These are phyloP conservation scores for Acromyrmex charruanus DNA, from an alignment of 1,140 invertebrate species.

Conservation along the genomic window DNA sequence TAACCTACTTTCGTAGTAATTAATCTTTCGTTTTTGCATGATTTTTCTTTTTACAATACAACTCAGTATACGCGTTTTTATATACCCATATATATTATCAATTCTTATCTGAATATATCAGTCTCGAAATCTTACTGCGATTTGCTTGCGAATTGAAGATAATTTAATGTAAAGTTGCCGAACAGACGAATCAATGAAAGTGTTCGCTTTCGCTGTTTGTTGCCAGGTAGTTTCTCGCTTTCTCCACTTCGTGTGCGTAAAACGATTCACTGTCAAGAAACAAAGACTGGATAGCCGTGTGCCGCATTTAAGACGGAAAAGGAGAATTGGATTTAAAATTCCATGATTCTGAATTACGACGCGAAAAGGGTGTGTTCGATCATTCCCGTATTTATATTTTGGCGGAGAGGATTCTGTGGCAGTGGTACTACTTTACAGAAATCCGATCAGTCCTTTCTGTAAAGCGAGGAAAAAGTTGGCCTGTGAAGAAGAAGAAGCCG, in stretches of 20 bases:
- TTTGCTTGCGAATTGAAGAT: not conserved
- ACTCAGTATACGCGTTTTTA: not conserved
- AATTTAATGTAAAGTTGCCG: not conserved
- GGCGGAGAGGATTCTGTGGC: slow-evolving; percentile 11
- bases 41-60: slow-evolving; percentile 6
- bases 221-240: slow-evolving; percentile 24
- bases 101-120: too few species aligned
- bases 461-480: slow-evolving; percentile 33
- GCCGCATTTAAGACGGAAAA: not conserved
- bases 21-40: not conserved
- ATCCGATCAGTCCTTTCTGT: slow-evolving; percentile 43
- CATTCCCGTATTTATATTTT: slow-evolving; percentile 30
- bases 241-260: slow-evolving; percentile 24
- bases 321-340: slow-evolving; percentile 37
- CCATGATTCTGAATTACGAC: slow-evolving; percentile 17
- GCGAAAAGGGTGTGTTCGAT: not conserved
- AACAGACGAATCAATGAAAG: slow-evolving; percentile 25
- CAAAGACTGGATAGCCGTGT: not conserved
- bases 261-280: not conserved
- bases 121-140: not conserved
- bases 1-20: not conserved
- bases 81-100: not conserved
- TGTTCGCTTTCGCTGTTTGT: slow-evolving; percentile 42
- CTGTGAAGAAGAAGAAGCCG: slow-evolving; percentile 32
- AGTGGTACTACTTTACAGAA: slow-evolving; percentile 20